phyloP scores from a whole-genome alignment of 2,888 invertebrate genomes.

The Acleris sparsana region DNA sequence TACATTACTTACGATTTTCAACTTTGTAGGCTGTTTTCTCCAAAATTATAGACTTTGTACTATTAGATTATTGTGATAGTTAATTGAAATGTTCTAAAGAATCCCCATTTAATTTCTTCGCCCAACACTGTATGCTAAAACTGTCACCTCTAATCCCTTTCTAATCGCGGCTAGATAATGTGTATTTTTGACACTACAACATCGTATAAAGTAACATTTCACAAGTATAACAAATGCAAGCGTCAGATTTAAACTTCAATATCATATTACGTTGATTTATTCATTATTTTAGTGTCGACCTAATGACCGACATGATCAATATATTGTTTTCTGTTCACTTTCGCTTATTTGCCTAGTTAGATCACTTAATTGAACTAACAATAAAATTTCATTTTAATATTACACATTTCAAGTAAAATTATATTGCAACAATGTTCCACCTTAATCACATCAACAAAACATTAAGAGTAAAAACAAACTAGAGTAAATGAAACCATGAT shows the following conservation, averaged over 20 bases:
- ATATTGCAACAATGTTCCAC: constrained; percentile 29
- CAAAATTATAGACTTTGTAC: too few species aligned
- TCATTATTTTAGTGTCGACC: too few species aligned
- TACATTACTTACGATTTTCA: too few species aligned
- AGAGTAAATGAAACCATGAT: constrained; percentile 39
- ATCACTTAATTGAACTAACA: constrained; percentile 19
- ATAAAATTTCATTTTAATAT: constrained; percentile 27
- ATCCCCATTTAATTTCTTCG: too few species aligned
- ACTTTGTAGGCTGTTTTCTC: too few species aligned
- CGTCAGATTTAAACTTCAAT: background rate
- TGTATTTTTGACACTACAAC: constrained; percentile 14
- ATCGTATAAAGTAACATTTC: constrained; percentile 4
- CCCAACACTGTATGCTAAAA: too few species aligned
- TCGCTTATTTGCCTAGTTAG: constrained; percentile 3
- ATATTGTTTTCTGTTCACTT: background rate
- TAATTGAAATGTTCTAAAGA: too few species aligned
- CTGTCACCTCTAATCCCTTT: too few species aligned
- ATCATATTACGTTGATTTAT: too few species aligned
- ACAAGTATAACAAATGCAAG: constrained; percentile 2
- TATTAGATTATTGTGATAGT: too few species aligned
- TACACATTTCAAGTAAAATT: constrained; percentile 14
- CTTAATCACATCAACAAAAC: constrained; percentile 11
- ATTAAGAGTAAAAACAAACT: constrained; percentile 28
- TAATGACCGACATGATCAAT: too few species aligned
- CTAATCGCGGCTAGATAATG: too few species aligned